Percentiles rank a stretch among this genome's conserved stretches.
phyloP scores from a whole-genome alignment of 2,888 invertebrate genomes.

The Conus canariensis region DNA sequence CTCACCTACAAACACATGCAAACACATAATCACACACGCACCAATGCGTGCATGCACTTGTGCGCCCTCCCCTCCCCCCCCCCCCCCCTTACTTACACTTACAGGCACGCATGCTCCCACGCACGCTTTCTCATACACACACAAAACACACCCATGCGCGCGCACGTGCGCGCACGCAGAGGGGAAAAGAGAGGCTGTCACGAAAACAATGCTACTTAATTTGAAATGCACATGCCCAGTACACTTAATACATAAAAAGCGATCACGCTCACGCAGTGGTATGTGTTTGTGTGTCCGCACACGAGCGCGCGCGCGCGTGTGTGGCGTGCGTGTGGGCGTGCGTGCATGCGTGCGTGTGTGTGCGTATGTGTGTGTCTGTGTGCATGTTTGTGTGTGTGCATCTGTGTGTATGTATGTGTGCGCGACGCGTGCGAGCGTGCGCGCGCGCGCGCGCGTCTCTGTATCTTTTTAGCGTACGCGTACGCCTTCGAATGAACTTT shows the following conservation, averaged over 20 bases:
- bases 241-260: not conserved
- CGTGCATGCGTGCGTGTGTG: not conserved
- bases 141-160: not conserved
- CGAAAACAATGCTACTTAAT: not conserved
- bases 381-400: too few species aligned
- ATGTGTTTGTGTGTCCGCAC: not conserved
- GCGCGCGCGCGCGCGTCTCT: not conserved
- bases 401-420: too few species aligned
- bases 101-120: too few species aligned
- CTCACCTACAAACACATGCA: slow-evolving; percentile 28
- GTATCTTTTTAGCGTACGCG: not conserved
- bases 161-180: not conserved
- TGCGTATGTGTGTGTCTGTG: not conserved
- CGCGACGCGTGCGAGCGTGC: too few species aligned
- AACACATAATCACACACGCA: not conserved
- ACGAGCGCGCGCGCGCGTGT: not conserved
- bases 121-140: too few species aligned
- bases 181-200: not conserved
- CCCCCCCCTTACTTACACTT: too few species aligned
- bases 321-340: not conserved
- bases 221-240: not conserved
- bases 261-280: not conserved
- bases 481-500: not conserved
- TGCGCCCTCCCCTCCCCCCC: too few species aligned
- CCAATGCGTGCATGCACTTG: too few species aligned